Evolutionary conservation across 2,888 invertebrate genomes (phyloP), one percentile per base, ranked within the genome.

Genomic region (Spilosoma lubricipeda): DNA sequence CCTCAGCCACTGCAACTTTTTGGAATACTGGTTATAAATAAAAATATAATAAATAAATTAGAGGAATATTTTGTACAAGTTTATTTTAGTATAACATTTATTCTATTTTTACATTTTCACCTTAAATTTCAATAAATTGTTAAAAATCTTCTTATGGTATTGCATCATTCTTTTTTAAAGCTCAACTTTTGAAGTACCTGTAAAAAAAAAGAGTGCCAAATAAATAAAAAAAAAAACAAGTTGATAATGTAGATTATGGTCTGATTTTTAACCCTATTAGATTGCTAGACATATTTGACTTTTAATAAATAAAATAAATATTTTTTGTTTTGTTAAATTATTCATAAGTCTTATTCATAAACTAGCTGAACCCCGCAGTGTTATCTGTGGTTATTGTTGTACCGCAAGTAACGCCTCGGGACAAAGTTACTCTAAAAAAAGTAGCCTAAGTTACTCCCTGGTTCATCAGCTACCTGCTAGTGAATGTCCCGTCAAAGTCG

Each of bases 91-190:
- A 27, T 39, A 33, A 11, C 20, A 30, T 71, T 48, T 48, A 71
- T 36, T 33, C 30, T 48, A 65, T 48, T 64, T 71, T 64, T 63
- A 71, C 48, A 71, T 23, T 39, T 65, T 48, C 65, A 73, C 56
- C 73, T 77, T 74, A 79, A 30, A 73, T 81, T 71, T 27, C 27
- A 67, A 30, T 48, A 71, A 65, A 48, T n/a, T 33, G 42, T 33
- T 48, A 36, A 48, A 33, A 36, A 74, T 78, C 36, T 74, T 69
- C 75, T 74, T 77, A 80, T n/a, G 59, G 45, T 67, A 48, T 67
- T 48, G 66, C 33, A 23, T 78, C 64, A 76, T 9, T 84, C 77
- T 27, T 73, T 73, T 36, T 69, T 56, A 4, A 68, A 30, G 23
- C 27, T 69, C 15, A 80, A 39, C 52, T 48, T 64, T 64, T 76